These are phyloP conservation scores for Mantis religiosa DNA, from an alignment of 2,888 invertebrate genomes.

Conservation along the genomic window DNA sequence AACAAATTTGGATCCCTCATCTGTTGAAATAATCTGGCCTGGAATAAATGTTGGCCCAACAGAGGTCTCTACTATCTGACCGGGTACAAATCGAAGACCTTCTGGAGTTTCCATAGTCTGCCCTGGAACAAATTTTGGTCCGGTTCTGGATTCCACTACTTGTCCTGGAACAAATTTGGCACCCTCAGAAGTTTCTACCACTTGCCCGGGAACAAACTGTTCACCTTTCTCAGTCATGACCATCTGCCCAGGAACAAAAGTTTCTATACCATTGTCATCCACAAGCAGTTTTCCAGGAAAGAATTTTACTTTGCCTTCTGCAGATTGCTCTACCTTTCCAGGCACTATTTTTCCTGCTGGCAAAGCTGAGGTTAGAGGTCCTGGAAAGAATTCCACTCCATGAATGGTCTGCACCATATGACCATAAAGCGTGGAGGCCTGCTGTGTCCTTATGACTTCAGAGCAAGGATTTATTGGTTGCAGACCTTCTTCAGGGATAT, in stretches of 20 bases:
- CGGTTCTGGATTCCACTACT: conserved; percentile 64
- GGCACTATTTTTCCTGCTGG: conserved; percentile 60
- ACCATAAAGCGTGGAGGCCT: conserved; percentile 52
- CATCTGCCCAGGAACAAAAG: conserved; percentile 64
- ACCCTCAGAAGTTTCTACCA: conserved; percentile 63
- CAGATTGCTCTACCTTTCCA: conserved; percentile 56
- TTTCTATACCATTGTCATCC: conserved; percentile 55
- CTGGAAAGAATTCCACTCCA: conserved; percentile 64
- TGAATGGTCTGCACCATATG: conserved; percentile 62
- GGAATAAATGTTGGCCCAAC: conserved; percentile 74
- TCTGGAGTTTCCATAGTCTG: conserved; percentile 68
- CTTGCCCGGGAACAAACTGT: conserved; percentile 68
- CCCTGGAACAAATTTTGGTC: conserved; percentile 64
- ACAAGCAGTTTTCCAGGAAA: conserved; percentile 66
- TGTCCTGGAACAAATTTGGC: conserved; percentile 75
- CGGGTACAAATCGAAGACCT: conserved; percentile 72
- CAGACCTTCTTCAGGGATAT: conserved; percentile 44
- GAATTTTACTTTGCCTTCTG: conserved; percentile 60
- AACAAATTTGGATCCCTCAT: conserved; percentile 57
- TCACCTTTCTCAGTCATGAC: conserved; percentile 65
- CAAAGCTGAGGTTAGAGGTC: conserved; percentile 45
- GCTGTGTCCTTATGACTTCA: conserved; percentile 48
- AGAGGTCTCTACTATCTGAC: conserved; percentile 70
- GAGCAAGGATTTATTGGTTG: conserved; percentile 55
- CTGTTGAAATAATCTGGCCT: conserved; percentile 67